Base-by-base conservation (phyloP, 2,888 invertebrate species). In the Tolmerus cingulatus region DNA sequence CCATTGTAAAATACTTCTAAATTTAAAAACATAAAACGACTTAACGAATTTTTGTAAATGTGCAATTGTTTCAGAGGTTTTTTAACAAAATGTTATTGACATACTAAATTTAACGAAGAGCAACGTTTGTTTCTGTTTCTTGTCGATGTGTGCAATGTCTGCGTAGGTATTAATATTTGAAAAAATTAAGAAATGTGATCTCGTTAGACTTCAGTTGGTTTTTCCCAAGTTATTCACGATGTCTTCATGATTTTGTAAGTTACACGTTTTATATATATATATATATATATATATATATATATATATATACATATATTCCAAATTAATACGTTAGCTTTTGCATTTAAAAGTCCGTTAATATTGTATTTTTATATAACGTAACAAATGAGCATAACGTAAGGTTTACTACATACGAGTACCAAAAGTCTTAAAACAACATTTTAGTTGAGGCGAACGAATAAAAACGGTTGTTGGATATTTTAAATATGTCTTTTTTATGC, bases 101-200 rank as follows among this genome's bases (percentile, higher is more conserved):
- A 66, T 66, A 12, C 23, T 81, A 34, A 81, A 55, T 55, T 81
- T 81, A 81, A 46, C 16, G 30, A 81, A 81, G 16, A 81, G 27
- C 66, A 66, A 55, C 34, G 16, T 55, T 81, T 81, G 34, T 55
- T 81, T 34, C 16, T 34, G 19, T 55, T 81, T 81, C 46, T 51
- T 81, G 30, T 81, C 81, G 34, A 81, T 81, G 30, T 81, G 34
- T 51, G 46, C 55, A 16, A 55, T 81, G 34, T 81, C 51, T 55
- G 81, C 9, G 55, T 81, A 81, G 78, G 78, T 78, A 40, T 3
- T 23, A 23, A 66, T 66, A 66, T 66, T 66, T 66, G 12, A 66
- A 66, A 12, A 66, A 66, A 66, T 66, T 66, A 27, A 66, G 9
- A 66, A 66, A 23, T 86, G 86, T 86, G 86, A 86, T 86, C 77